These are phyloP conservation scores for Heliocidaris erythrogramma DNA, from an alignment of 35 echinoderm and acorn worm species.

Conservation along the genomic window DNA sequence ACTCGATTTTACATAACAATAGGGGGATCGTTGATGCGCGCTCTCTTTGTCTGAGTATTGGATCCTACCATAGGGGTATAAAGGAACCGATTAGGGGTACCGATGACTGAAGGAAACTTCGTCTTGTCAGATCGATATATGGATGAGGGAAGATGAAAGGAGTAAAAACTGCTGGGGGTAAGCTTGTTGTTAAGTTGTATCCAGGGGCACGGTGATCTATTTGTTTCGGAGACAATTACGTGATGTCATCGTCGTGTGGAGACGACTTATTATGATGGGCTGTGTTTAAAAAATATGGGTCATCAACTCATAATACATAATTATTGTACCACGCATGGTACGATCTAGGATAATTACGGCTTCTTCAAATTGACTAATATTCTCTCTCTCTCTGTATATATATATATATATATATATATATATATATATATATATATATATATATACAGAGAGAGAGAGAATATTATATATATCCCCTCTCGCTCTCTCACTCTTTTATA, in stretches of 20 bases:
- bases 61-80: background rate
- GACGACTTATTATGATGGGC: background rate
- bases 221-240: constrained; percentile 10
- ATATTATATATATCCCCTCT: no score
- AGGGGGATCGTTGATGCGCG: background rate
- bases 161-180: background rate
- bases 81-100: background rate
- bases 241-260: constrained; percentile 37
- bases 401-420: no score
- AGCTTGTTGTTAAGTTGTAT: constrained; percentile 12
- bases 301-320: background rate
- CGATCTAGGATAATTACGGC: background rate
- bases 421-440: no score
- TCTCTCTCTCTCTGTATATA: background rate
- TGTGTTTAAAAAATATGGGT: background rate
- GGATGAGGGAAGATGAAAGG: background rate
- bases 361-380: background rate
- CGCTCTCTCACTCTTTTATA: no score
- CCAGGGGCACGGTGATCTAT: background rate
- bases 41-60: background rate
- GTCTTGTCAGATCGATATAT: background rate
- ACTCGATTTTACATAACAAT: constrained; percentile 20
- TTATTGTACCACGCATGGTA: background rate
- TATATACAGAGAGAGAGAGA: no score
- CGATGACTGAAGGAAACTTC: background rate